phyloP scores from a whole-genome alignment of 2,797 vertebrate genomes.

The Gobionotothen gibberifrons region DNA sequence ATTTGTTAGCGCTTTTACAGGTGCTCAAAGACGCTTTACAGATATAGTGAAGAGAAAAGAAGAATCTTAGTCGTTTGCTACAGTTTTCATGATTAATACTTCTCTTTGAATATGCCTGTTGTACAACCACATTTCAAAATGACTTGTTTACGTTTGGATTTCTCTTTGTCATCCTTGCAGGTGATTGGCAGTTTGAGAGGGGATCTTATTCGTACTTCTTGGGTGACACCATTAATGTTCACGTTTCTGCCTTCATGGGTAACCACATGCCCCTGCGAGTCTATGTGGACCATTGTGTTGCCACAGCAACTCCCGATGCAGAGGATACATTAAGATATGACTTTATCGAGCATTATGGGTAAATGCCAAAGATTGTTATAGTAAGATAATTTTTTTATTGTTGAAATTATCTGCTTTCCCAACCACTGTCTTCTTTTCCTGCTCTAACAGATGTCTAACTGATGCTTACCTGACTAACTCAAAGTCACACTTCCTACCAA shows the following conservation, averaged over 20 bases:
- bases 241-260: conserved; percentile 61
- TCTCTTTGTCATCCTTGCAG: conserved; percentile 42
- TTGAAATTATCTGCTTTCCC: background rate
- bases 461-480: conserved; percentile 75
- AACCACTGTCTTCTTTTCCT: background rate
- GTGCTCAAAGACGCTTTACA: too few species aligned
- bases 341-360: conserved; percentile 78
- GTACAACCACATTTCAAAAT: background rate
- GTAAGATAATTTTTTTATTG: background rate
- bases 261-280: conserved; percentile 75
- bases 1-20: too few species aligned
- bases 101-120: background rate
- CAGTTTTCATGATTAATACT: background rate
- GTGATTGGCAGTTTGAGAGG: conserved; percentile 72
- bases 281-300: conserved; percentile 77
- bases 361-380: conserved; percentile 23
- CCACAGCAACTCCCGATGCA: conserved; percentile 65
- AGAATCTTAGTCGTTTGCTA: background rate
- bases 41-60: too few species aligned
- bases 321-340: conserved; percentile 61
- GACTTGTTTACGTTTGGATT: background rate
- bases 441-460: conserved; percentile 70
- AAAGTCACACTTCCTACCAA: conserved; percentile 68
- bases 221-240: conserved; percentile 73
- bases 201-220: conserved; percentile 67